Conservation (phyloP, 92 coral and sea anemone species). For the Blastomussa wellsi region DNA sequence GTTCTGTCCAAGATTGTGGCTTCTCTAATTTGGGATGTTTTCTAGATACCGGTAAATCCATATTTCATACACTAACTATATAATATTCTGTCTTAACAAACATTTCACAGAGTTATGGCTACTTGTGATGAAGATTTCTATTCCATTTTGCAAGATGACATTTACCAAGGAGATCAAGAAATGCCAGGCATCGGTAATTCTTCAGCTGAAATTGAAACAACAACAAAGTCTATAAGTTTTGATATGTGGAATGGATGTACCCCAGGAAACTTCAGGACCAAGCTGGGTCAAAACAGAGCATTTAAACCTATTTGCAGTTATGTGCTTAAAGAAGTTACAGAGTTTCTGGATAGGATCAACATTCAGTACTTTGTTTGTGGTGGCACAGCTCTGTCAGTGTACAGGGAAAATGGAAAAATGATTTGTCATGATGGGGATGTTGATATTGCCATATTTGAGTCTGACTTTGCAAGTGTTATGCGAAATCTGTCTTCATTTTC, state of each 20-base stretch:
- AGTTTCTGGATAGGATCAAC: constrained; percentile 10
- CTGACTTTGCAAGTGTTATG: constrained; percentile 16
- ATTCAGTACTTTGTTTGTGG: constrained; percentile 26
- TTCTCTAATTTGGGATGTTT: no score
- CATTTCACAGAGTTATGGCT: background rate
- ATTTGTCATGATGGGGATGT: constrained; percentile 33
- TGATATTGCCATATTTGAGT: constrained; percentile 27
- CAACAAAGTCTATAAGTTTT: constrained; percentile 13
- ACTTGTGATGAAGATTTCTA: constrained; percentile 26
- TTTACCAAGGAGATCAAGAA: background rate
- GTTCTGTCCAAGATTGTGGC: no score
- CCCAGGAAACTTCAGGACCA: constrained; percentile 12
- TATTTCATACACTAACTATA: no score
- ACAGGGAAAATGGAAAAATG: constrained; percentile 32
- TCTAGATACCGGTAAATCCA: no score
- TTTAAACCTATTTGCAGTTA: constrained; percentile 31
- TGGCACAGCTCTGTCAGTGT: constrained; percentile 39
- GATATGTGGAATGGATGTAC: constrained; percentile 44
- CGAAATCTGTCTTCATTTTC: constrained; percentile 13
- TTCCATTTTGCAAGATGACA: background rate
- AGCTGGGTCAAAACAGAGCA: constrained; percentile 20
- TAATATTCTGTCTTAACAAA: background rate
- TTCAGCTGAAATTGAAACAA: background rate
- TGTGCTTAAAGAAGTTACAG: constrained; percentile 19
- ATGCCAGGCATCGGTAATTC: background rate